These are phyloP conservation scores for Acromyrmex echinatior DNA, from an alignment of 1,140 invertebrate species.

Conservation along the genomic window DNA sequence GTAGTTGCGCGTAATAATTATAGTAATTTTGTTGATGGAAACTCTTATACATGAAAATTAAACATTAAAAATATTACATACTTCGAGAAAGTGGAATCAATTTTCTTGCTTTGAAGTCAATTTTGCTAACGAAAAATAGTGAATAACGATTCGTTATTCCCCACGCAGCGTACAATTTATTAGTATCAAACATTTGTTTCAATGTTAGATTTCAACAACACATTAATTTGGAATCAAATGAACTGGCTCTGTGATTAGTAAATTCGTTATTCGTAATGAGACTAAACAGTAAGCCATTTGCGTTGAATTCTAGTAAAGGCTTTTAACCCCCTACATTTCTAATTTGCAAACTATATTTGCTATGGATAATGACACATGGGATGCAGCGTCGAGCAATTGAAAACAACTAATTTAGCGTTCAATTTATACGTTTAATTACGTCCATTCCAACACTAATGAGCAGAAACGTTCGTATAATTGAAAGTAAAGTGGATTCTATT, in stretches of 20 bases:
- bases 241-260: conserved; percentile 20
- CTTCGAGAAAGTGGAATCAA: not conserved
- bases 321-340: conserved; percentile 19
- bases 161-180: not conserved
- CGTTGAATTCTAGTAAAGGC: conserved; percentile 31
- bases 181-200: not conserved
- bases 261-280: conserved; percentile 33
- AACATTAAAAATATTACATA: not conserved
- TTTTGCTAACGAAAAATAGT: not conserved
- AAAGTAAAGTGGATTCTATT: conserved; percentile 26
- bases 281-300: conserved; percentile 44
- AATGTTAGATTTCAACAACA: conserved; percentile 29
- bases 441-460: conserved; percentile 41
- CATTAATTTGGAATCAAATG: conserved; percentile 21
- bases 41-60: not conserved
- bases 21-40: not conserved
- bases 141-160: not conserved
- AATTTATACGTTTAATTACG: conserved; percentile 58
- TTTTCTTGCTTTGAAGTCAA: not conserved
- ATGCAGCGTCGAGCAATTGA: conserved; percentile 29
- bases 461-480: conserved; percentile 29
- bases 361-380: conserved; percentile 45
- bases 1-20: not conserved
- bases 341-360: conserved; percentile 51
- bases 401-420: conserved; percentile 33